Base-by-base conservation (phyloP, 2,797 vertebrate species). In the Potorous gilbertii region DNA sequence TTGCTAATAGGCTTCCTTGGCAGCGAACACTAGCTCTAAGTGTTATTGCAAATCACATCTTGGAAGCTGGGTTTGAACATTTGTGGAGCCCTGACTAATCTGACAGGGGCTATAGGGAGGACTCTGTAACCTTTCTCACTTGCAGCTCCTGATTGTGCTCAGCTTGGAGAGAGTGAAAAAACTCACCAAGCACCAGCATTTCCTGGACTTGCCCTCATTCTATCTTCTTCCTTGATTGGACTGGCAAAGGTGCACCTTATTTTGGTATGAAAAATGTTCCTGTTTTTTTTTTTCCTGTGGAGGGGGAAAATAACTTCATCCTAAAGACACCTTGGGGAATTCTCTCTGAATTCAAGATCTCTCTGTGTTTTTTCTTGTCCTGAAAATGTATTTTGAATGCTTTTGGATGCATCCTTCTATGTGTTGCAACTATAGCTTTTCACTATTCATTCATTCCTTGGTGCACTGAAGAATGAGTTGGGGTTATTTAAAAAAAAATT, bases 41-140 rank as follows among this genome's bases (percentile, higher is more conserved):
- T 92, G 94, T 96, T 95, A 92, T 12, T 96, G 95, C 94, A 93
- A 92, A 96, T 95, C 96, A 96, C 96, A 96, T 96, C 95, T 95
- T 92, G 91, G 95, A 97, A 96, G 90, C 94, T 96, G 97, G 92
- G 31, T 93, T 89, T 95, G 96, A 92, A 95, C 91, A 92, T 95
- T 96, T 94, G 92, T 50, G 94, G 96, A 92, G 56, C 92, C 95
- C 96, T 92, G 87, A 57, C 92, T 95, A 40, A 96, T 94, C 93
- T 94, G 97, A 94, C 91, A 56, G 92, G 95, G 96, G 93, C 96
- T 95, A 57, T 94, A 96, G 91, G 56, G 28, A 92, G 97, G 93
- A 92, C 91, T 56, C 40, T 9, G 27, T 66, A 95, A 56, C 40
- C 94, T 97, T 96, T 95, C 40, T 87, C 90, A 94, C 90, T 93